phyloP scores from a whole-genome alignment of 2,888 invertebrate species.

The Heteromurus nitidus region DNA sequence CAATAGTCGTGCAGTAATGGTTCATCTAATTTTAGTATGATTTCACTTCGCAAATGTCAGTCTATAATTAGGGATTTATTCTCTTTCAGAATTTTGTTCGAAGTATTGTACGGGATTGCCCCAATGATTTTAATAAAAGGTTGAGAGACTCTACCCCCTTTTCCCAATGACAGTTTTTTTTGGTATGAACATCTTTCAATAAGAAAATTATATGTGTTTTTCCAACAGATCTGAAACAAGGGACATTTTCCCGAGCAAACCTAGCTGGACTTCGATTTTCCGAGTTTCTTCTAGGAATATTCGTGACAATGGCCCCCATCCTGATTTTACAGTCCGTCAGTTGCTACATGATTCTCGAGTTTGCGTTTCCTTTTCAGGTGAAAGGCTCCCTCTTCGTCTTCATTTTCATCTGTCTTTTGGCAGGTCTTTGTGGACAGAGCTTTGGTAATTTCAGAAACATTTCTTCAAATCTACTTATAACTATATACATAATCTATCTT shows the following conservation, averaged over 20 bases:
- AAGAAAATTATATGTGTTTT: not conserved
- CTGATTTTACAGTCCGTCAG: slow-evolving; percentile 39
- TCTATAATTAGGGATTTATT: not conserved
- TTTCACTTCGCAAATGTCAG: not conserved
- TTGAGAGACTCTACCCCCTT: not conserved
- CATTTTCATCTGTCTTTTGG: slow-evolving; percentile 41
- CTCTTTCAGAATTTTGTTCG: slow-evolving; percentile 46
- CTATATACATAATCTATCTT: not conserved
- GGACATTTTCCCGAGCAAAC: slow-evolving; percentile 47
- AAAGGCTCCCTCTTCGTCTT: slow-evolving; percentile 41
- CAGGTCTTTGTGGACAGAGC: slow-evolving; percentile 55
- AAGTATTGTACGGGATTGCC: slow-evolving; percentile 54
- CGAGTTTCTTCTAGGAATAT: slow-evolving; percentile 51
- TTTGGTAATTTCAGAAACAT: slow-evolving; percentile 31
- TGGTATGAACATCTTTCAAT: no score
- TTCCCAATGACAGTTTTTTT: not conserved
- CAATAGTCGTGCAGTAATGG: slow-evolving; percentile 52
- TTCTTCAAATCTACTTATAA: not conserved
- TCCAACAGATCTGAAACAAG: slow-evolving; percentile 44
- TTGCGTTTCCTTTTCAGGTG: slow-evolving; percentile 31
- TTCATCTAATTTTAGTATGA: not conserved
- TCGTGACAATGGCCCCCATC: slow-evolving; percentile 51
- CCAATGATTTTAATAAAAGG: slow-evolving; percentile 58
- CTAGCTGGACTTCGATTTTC: slow-evolving; percentile 49
- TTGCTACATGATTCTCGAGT: slow-evolving; percentile 41